Conservation (phyloP, 2,888 invertebrate species). For the Stenodera caucasica region DNA sequence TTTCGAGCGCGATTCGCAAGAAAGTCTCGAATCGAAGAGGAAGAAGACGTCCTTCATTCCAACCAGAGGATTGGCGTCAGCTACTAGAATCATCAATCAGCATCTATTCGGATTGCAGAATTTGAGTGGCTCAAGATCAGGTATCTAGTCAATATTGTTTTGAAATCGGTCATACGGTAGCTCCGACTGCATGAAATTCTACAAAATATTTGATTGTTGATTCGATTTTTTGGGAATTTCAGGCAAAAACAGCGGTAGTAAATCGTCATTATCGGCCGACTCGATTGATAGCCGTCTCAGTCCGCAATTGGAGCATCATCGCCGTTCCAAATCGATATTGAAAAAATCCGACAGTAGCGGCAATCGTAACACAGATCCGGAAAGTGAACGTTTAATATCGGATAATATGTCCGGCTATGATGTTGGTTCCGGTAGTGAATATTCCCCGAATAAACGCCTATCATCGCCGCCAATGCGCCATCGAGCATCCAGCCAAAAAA, state of each 20-base stretch:
- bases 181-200: no score
- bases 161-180: no score
- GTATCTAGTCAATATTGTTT: constrained; percentile 41
- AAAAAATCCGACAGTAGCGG: constrained; percentile 71
- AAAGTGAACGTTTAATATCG: constrained; percentile 73
- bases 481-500: constrained; percentile 42
- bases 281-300: constrained; percentile 65
- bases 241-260: constrained; percentile 63
- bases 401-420: constrained; percentile 66
- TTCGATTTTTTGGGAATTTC: constrained; percentile 24
- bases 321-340: constrained; percentile 74
- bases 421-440: constrained; percentile 54
- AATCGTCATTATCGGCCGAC: constrained; percentile 69
- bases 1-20: constrained; percentile 58
- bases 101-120: constrained; percentile 70
- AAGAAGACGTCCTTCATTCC: constrained; percentile 63
- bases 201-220: background rate
- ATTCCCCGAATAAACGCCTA: constrained; percentile 49
- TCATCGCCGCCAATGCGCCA: constrained; percentile 48
- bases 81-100: constrained; percentile 73
- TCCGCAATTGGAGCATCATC: constrained; percentile 66
- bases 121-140: constrained; percentile 56
- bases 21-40: constrained; percentile 58
- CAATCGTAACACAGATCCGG: constrained; percentile 63
- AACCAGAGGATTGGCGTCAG: constrained; percentile 68